Percentiles rank a stretch among this genome's conserved stretches.
These are phyloP conservation scores for Mechanitis mazaeus DNA, from an alignment of 2,888 invertebrate species.

Conservation along the genomic window DNA sequence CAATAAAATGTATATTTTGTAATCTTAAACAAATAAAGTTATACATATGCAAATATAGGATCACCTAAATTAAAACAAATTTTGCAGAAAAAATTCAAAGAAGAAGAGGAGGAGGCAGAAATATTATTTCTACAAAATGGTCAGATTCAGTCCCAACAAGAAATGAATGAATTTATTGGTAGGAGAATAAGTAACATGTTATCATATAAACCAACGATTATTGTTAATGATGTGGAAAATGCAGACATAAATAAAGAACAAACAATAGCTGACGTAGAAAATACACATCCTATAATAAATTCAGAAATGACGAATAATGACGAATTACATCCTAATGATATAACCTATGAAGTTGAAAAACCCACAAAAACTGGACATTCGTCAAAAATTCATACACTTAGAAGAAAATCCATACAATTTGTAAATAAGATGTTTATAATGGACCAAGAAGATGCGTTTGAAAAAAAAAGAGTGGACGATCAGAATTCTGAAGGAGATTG, in stretches of 20 bases:
- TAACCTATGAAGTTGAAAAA: constrained; percentile 43
- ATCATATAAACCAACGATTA: constrained; percentile 53
- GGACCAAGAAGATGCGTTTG: constrained; percentile 48
- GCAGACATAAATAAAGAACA: constrained; percentile 48
- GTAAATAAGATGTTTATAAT: constrained; percentile 55
- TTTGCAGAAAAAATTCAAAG: constrained; percentile 60
- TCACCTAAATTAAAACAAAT: constrained; percentile 3
- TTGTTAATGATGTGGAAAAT: constrained; percentile 40
- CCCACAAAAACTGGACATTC: constrained; percentile 54
- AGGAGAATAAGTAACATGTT: constrained; percentile 63
- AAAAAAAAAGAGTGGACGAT: constrained; percentile 62
- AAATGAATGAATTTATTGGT: constrained; percentile 45
- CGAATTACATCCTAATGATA: constrained; percentile 35
- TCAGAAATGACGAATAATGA: constrained; percentile 25
- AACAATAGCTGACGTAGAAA: constrained; percentile 53
- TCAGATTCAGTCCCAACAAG: constrained; percentile 37
- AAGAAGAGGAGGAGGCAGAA: constrained; percentile 48
- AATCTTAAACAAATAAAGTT: no score
- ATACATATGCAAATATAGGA: not conserved
- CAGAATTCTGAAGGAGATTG: constrained; percentile 66
- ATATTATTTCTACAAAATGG: constrained; percentile 49
- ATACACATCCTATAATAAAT: constrained; percentile 45
- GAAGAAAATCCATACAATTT: constrained; percentile 59
- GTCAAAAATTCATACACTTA: constrained; percentile 48
- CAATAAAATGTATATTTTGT: not conserved